A percentile compares a stretch with the other conserved stretches of the same genome.
These are phyloP conservation scores for Spatulosminthurus flaviceps DNA, from an alignment of 2,888 invertebrate species.

Conservation along the genomic window DNA sequence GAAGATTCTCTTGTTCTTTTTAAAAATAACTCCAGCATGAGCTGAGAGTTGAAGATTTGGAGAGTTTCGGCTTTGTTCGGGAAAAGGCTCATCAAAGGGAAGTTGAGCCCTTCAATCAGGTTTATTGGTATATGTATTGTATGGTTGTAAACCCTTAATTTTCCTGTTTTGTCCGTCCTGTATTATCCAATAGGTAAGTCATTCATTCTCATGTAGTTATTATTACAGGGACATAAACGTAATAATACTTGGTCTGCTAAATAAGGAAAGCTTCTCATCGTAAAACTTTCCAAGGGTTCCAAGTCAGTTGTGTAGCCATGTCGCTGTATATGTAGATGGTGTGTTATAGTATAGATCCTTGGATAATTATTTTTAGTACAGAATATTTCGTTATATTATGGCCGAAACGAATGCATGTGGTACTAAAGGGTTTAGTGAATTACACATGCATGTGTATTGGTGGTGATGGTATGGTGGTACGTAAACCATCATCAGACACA, in stretches of 20 bases:
- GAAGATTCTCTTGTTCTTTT: slow-evolving; percentile 16
- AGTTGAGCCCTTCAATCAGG: slow-evolving; percentile 45
- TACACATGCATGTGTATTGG: background rate
- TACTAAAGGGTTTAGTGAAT: background rate
- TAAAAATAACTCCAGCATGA: slow-evolving; percentile 6
- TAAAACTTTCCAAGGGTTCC: background rate
- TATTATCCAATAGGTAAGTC: slow-evolving; percentile 20
- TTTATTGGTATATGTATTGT: slow-evolving; percentile 39
- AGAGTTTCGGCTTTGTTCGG: slow-evolving; percentile 30
- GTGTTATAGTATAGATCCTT: background rate
- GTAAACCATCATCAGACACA: background rate
- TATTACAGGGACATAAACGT: slow-evolving; percentile 25
- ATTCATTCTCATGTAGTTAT: slow-evolving; percentile 1
- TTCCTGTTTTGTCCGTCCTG: background rate
- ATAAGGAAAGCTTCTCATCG: slow-evolving; percentile 18
- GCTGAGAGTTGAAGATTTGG: background rate
- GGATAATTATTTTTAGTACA: slow-evolving; percentile 22
- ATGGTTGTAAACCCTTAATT: background rate
- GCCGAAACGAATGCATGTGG: background rate
- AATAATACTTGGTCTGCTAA: slow-evolving; percentile 12
- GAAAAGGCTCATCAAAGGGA: slow-evolving; percentile 40
- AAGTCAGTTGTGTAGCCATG: background rate
- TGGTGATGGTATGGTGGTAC: too few species aligned
- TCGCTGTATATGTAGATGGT: too few species aligned
- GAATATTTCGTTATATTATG: background rate